Percentiles rank a stretch among this genome's conserved stretches.
phyloP scores from a whole-genome alignment of 2,888 invertebrate species.

The Dryobotodes eremita region DNA sequence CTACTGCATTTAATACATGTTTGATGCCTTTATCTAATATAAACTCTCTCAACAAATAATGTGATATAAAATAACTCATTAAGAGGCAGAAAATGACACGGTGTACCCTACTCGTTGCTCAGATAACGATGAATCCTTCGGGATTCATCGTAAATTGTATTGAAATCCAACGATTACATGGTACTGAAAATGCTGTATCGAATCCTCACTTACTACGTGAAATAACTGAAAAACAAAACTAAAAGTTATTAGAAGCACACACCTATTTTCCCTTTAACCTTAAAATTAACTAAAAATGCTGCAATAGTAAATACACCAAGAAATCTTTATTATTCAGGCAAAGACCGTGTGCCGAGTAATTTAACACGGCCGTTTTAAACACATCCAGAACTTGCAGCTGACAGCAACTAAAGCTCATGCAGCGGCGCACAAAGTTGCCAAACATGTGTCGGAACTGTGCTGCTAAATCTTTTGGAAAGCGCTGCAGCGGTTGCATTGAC shows the following conservation, averaged over 20 bases:
- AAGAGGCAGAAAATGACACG: too few species aligned
- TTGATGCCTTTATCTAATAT: background rate
- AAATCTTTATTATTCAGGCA: background rate
- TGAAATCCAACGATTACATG: too few species aligned
- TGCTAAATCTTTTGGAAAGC: constrained; percentile 21
- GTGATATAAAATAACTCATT: background rate
- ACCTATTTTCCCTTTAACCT: background rate
- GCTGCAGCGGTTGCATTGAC: constrained; percentile 15
- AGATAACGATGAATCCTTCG: background rate
- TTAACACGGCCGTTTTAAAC: constrained; percentile 25
- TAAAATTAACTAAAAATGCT: background rate
- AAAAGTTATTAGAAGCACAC: background rate
- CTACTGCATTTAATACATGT: background rate
- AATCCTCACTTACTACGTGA: too few species aligned
- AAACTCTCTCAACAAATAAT: background rate
- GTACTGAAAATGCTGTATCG: too few species aligned
- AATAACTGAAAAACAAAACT: background rate
- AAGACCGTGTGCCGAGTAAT: constrained; percentile 17
- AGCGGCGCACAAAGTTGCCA: constrained; percentile 38
- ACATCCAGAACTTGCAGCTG: constrained; percentile 33
- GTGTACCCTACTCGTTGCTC: background rate
- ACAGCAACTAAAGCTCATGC: constrained; percentile 30
- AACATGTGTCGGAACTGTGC: constrained; percentile 41
- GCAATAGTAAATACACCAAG: background rate
- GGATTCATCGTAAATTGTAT: too few species aligned